These are phyloP conservation scores for Agriopis leucophaearia DNA, from an alignment of 2,888 invertebrate genomes.

Conservation along the genomic window DNA sequence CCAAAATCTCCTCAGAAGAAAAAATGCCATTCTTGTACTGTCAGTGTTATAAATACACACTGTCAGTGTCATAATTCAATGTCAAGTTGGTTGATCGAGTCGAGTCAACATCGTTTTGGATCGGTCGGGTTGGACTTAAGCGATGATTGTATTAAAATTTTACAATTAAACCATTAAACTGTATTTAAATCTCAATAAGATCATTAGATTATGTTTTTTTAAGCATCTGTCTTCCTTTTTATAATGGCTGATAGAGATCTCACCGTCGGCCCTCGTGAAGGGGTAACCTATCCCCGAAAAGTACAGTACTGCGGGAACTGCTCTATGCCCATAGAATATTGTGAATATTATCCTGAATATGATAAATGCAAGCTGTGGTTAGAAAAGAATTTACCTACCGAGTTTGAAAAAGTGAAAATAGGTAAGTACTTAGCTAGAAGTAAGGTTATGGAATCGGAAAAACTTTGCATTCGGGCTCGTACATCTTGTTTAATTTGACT, in stretches of 20 bases:
- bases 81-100: too few relatives aligned
- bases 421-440: slow-evolving; percentile 70
- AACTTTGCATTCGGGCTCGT: background rate
- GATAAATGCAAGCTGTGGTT: slow-evolving; percentile 99
- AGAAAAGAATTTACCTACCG: slow-evolving; percentile 96
- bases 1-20: too few relatives aligned
- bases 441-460: slow-evolving; percentile 48
- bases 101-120: background rate
- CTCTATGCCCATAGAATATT: slow-evolving; percentile 98
- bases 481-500: slow-evolving; percentile 46
- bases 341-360: slow-evolving; percentile 99
- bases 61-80: too few relatives aligned
- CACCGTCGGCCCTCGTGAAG: slow-evolving; percentile 89
- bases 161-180: slow-evolving; percentile 16
- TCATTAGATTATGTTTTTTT: slow-evolving; percentile 51
- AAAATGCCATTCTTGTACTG: too few relatives aligned
- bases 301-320: slow-evolving; percentile 98
- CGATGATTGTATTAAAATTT: slow-evolving; percentile 24
- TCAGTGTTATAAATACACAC: too few relatives aligned
- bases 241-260: slow-evolving; percentile 87
- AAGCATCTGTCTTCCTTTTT: slow-evolving; percentile 43
- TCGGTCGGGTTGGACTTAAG: slow-evolving; percentile 19
- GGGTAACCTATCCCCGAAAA: slow-evolving; percentile 92
- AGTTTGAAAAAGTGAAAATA: slow-evolving; percentile 95
- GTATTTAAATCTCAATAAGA: slow-evolving; percentile 27